Conservation (phyloP, 35 echinoderm and acorn worm species). For the Strongylocentrotus purpuratus region DNA sequence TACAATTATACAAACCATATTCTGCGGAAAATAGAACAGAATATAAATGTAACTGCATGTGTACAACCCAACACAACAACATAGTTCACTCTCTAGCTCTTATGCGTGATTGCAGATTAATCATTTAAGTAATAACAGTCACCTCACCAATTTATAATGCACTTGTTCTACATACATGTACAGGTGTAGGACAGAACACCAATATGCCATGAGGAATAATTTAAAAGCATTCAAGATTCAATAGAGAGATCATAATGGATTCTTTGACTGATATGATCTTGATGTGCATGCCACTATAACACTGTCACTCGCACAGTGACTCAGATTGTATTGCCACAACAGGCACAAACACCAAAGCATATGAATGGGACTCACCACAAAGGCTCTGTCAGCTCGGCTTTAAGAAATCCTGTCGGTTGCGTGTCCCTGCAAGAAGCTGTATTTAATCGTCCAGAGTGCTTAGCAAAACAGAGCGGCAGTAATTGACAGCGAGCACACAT, state of each 20-base stretch:
- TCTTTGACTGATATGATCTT: neutral
- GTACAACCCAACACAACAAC: too few species aligned
- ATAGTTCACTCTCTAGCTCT: neutral
- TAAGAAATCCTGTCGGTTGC: slow-evolving; percentile 15
- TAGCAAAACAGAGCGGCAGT: slow-evolving; percentile 46
- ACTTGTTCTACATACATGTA: neutral
- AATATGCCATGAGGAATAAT: neutral
- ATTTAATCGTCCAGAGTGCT: slow-evolving; percentile 50
- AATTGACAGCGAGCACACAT: slow-evolving; percentile 49
- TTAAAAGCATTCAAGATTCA: neutral
- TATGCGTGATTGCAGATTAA: neutral
- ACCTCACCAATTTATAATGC: neutral
- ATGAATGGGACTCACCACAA: slow-evolving; percentile 43
- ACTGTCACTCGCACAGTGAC: neutral
- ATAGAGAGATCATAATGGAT: neutral
- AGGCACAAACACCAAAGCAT: slow-evolving; percentile 8
- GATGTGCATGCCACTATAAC: neutral
- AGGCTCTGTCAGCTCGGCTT: neutral
- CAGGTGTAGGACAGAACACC: too few species aligned
- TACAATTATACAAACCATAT: neutral
- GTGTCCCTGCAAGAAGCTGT: slow-evolving; percentile 32
- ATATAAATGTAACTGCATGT: neutral
- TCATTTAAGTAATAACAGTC: neutral
- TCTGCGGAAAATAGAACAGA: neutral
- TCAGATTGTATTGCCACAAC: neutral